Evolutionary conservation across 1,140 invertebrate genomes (phyloP).

Genomic region (Drosophila lini): DNA sequence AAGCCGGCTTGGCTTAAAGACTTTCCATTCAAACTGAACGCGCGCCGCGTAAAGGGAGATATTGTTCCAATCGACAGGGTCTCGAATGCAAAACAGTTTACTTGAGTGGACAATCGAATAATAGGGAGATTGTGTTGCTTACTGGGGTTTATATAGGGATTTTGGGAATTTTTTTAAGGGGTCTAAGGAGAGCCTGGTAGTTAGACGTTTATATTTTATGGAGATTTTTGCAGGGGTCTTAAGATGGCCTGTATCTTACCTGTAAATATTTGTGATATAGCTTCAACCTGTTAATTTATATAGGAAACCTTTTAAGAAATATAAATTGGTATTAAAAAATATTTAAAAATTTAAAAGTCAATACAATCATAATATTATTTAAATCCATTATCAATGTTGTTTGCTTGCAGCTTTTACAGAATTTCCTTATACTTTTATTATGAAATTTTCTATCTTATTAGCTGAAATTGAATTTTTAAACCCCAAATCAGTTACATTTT

Average conservation of each 20-base stretch:
- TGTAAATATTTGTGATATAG: not conserved
- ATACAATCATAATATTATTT: too few species aligned
- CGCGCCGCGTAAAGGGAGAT: not conserved
- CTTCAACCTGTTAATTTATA: too few species aligned
- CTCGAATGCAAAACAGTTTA: constrained; percentile 30
- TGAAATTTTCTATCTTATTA: constrained; percentile 1
- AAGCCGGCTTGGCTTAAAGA: constrained; percentile 67
- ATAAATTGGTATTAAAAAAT: too few species aligned
- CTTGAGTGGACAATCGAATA: constrained; percentile 15
- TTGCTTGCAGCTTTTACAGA: not conserved
- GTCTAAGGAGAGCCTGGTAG: not conserved
- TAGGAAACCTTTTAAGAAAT: too few species aligned
- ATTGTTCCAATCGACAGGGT: not conserved
- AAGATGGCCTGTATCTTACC: accelerated
- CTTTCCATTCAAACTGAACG: constrained; percentile 27
- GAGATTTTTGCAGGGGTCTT: too few species aligned
- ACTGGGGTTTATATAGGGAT: not conserved
- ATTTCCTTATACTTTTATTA: not conserved
- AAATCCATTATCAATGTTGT: too few species aligned
- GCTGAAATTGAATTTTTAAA: not conserved
- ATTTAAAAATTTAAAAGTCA: too few species aligned
- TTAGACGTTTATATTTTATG: not conserved
- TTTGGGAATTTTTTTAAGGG: not conserved
- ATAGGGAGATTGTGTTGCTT: not conserved
- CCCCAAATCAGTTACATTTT: not conserved